These are phyloP conservation scores for Stichopus horrens DNA, from an alignment of 53 echinoderm and acorn worm genomes.

Conservation along the genomic window DNA sequence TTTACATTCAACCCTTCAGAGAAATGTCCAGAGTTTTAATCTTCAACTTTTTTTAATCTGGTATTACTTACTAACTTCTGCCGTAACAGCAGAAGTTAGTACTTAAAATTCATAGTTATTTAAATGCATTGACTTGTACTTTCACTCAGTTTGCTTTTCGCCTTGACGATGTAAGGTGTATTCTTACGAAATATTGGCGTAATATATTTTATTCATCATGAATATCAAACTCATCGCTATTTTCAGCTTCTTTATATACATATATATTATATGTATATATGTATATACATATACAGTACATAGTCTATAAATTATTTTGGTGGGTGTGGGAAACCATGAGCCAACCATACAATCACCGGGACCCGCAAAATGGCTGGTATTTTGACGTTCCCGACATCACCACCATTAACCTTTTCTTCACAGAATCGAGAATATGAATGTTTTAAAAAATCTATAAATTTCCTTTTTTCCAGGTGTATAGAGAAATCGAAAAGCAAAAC, in stretches of 20 bases:
- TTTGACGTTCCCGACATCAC: constrained; percentile 27
- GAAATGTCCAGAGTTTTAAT: too few species aligned
- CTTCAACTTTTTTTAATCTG: too few species aligned
- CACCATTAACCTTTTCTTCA: constrained; percentile 24
- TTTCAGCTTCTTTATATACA: background rate
- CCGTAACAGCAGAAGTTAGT: too few species aligned
- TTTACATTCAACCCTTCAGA: too few species aligned
- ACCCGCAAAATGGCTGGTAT: constrained; percentile 15
- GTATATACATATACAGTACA: background rate
- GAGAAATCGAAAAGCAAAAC: constrained; percentile 37
- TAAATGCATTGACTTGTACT: too few species aligned
- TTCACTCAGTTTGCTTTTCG: too few species aligned
- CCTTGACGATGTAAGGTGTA: too few species aligned
- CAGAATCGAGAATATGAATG: constrained; percentile 34
- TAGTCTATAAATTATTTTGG: background rate
- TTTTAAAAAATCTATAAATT: constrained; percentile 34
- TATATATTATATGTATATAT: constrained; percentile 6
- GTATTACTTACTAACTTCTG: too few species aligned
- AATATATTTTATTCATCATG: too few species aligned
- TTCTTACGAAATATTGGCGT: too few species aligned
- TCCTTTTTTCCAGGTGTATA: constrained; percentile 45
- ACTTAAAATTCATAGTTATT: too few species aligned
- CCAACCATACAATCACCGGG: constrained; percentile 4
- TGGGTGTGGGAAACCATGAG: constrained; percentile 18
- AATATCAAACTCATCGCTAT: too few species aligned